Evolutionary conservation across 2,888 invertebrate species (phyloP).

Genomic region (Pammene fasciana): DNA sequence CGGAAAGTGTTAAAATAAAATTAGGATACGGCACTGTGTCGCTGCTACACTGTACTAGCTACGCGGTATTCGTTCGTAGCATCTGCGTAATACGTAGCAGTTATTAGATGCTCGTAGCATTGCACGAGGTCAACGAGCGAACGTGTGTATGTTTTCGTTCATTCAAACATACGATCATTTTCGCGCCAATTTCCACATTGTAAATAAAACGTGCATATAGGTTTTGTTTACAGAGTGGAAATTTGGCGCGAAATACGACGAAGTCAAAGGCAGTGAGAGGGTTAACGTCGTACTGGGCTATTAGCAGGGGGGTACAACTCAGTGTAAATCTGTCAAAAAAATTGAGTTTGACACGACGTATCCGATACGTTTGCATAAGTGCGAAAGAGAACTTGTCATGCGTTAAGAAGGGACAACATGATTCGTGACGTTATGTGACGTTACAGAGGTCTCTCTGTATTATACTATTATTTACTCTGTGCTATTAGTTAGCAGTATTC

Average conservation of each 20-base stretch:
- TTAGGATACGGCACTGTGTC: neutral
- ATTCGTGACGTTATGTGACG: too few species aligned
- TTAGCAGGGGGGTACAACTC: too few species aligned
- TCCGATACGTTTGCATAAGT: too few species aligned
- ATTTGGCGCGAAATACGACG: constrained; percentile 17
- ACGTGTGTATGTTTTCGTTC: neutral
- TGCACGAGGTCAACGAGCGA: neutral
- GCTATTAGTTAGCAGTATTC: constrained; percentile 4
- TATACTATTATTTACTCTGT: too few species aligned
- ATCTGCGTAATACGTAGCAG: neutral
- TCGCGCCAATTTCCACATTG: too few species aligned
- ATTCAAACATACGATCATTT: neutral
- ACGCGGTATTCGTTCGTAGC: neutral
- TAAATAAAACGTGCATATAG: neutral
- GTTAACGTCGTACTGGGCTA: constrained; percentile 12
- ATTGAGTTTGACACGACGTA: too few species aligned
- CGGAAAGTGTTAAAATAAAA: too few species aligned
- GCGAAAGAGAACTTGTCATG: too few species aligned
- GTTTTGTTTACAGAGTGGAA: constrained; percentile 2
- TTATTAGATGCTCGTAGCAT: neutral
- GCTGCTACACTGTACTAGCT: neutral
- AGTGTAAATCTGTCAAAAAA: too few species aligned
- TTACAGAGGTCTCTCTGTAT: too few species aligned
- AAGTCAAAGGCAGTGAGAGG: constrained; percentile 2
- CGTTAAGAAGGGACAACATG: too few species aligned